A percentile compares a stretch with the other conserved stretches of the same genome.
Evolutionary conservation across 2,797 vertebrate genomes (phyloP).

Genomic region (Bovichtus variegatus): DNA sequence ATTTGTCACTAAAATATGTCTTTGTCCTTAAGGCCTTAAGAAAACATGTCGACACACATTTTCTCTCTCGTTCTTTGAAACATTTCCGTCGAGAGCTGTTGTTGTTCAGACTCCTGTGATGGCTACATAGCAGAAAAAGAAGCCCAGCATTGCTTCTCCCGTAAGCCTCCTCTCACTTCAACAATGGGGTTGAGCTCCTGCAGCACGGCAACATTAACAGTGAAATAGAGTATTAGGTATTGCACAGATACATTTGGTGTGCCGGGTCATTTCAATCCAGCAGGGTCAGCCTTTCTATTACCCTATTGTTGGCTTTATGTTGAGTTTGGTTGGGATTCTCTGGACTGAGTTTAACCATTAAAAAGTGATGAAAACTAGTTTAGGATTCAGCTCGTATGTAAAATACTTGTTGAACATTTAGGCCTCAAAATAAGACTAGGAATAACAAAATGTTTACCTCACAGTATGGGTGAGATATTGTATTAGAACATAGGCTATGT

Average conservation of each 20-base stretch:
- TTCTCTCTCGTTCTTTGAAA: neutral
- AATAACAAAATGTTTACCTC: neutral
- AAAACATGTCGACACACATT: neutral
- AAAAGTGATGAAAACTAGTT: constrained; percentile 9
- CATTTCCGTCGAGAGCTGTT: constrained; percentile 1
- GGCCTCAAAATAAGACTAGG: neutral
- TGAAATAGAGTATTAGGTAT: constrained; percentile 44
- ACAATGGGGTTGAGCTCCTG: constrained; percentile 33
- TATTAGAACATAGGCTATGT: no score
- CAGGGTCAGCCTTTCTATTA: constrained; percentile 63
- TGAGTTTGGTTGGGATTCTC: constrained; percentile 23
- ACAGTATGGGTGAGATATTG: neutral
- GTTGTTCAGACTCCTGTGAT: neutral
- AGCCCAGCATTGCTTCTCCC: neutral
- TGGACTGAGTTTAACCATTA: constrained; percentile 33
- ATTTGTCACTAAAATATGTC: constrained; percentile 1
- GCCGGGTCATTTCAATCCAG: constrained; percentile 65
- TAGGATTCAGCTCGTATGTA: neutral
- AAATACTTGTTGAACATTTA: neutral
- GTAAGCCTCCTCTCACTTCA: constrained; percentile 24
- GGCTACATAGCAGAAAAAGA: neutral
- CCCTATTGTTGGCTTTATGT: constrained; percentile 55
- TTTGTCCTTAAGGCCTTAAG: constrained; percentile 2
- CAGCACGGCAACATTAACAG: constrained; percentile 26
- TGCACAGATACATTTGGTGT: constrained; percentile 45